Evolutionary conservation across 2,888 invertebrate genomes (phyloP).

Genomic region (Cyclophora albipunctata): DNA sequence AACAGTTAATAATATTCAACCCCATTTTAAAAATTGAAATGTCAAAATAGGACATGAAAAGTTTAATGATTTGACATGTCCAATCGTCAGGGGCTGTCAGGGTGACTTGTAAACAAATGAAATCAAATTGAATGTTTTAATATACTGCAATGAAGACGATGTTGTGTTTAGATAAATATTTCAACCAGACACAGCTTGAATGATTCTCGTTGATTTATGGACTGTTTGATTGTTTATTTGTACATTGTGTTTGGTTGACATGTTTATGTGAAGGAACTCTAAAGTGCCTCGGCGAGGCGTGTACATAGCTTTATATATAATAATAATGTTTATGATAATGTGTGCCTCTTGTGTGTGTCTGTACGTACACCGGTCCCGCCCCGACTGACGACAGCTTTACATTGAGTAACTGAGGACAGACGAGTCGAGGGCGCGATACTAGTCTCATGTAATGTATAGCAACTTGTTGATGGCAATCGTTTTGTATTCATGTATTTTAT

Average conservation of each 20-base stretch:
- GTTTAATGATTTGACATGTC: not conserved
- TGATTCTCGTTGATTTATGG: not conserved
- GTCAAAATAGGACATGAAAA: not conserved
- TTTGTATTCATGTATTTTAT: slow-evolving; percentile 59
- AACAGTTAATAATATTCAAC: slow-evolving; percentile 33
- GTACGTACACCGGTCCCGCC: slow-evolving; percentile 10
- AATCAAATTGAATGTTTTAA: no score
- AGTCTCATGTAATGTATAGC: slow-evolving; percentile 51
- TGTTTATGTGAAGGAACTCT: slow-evolving; percentile 16
- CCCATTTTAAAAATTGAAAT: not conserved
- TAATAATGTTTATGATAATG: slow-evolving; percentile 33
- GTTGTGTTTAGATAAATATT: slow-evolving; percentile 1
- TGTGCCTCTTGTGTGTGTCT: slow-evolving; percentile 47
- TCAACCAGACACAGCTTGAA: slow-evolving; percentile 7
- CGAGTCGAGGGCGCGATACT: slow-evolving; percentile 25
- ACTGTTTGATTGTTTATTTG: slow-evolving; percentile 5
- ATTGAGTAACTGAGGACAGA: slow-evolving; percentile 1
- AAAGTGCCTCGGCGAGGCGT: slow-evolving; percentile 61
- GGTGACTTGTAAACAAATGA: no score
- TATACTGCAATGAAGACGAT: no score
- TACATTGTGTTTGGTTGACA: slow-evolving; percentile 7
- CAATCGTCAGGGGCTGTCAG: no score
- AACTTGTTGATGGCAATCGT: slow-evolving; percentile 48
- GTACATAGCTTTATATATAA: slow-evolving; percentile 60
- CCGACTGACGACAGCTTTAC: slow-evolving; percentile 13